Base-by-base conservation (phyloP, 2,113 vertebrate species). In the Mellivora capensis region DNA sequence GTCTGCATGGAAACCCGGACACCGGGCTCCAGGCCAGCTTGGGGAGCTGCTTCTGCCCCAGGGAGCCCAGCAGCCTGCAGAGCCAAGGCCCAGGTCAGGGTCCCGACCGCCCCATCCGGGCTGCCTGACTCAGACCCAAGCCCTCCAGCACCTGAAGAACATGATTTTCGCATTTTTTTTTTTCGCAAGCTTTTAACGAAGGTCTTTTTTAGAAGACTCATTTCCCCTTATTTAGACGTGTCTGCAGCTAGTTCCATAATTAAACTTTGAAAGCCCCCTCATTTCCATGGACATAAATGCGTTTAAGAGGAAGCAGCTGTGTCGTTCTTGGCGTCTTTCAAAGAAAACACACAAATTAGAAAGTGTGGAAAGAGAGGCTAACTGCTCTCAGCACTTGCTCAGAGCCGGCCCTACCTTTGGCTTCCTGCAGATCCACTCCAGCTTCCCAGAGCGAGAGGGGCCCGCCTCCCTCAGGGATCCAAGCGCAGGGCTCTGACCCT, bases 401-500 rank as follows among this genome's bases (percentile, higher is more conserved):
- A 12, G 47, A 57, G 25, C 47, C 0, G 4, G 31, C 49, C 44
- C 74, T 3, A 4, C 61, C 52, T 67, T 9, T 4, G 6, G 9
- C 4, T 4, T 3, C 54, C 74, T 59, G 44, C 14, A 9, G 6
- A 10, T 10, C 17, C 0, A 12, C 17, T 25, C 42, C 27, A 6
- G 27, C 59, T 20, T 49, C 52, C 44, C 15, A 1, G 39, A 11
- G 13, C 1, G 0, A 3, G 15, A 15, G 42, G 49, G 31, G 4
- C 31, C 59, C 11, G 15, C 6, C 8, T 1, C 29, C 11, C 27
- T 2, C 7, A 1, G n/a, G 23, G 61, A 12, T 2, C 17, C 1
- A 0, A 4, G 25, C 39, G 0, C 0, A 11, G 31, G 7, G 52
- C 25, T 9, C 21, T 11, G 14, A 34, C 20, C 0, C 31, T 5